Base-by-base conservation (phyloP, 1,140 invertebrate species). In the Bombus cullumanus region DNA sequence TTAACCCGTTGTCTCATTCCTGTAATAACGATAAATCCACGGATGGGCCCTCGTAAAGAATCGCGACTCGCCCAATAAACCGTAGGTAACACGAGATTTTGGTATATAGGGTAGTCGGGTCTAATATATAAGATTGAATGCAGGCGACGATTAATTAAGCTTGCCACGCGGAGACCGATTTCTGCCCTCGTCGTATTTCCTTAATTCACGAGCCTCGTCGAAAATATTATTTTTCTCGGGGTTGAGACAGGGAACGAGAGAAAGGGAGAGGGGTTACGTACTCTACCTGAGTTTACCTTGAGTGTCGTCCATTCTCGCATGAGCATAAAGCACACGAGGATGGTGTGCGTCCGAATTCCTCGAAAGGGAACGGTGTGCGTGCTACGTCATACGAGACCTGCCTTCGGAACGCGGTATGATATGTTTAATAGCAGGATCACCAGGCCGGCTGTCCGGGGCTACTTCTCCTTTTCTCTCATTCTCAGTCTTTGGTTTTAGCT, bases 351-450 rank as follows among this genome's bases (percentile, higher is more conserved):
- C 66, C 80, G 81, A 83, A 90, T 90, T 90, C 88, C 88, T 73
- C 73, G 81, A 72, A 81, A 71, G 41, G 71, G 68, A n/a, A 64
- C 62, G 75, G 39, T 77, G 85, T 88, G 86, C 86, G 89, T 91
- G 89, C 89, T 66, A 78, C 81, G 86, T 88, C 83, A 85, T 74
- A 77, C 64, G 82, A 88, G 82, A 85, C 34, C 88, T 64, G 62
- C 47, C 77, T 85, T 85, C 34, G 43, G 77, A 89, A 66, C 85
- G 53, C 69, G 68, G 64, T 79, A 80, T 86, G 86, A 90, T 88
- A 88, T 90, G 86, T 90, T 90, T 90, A 90, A 90, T 90, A 88
- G 86, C 72, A 62, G 88, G 79, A 88, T 83, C 86, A 81, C 73
- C 75, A 77, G 34, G 10, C 74, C 66, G 47, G 47, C 47, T 18